Conservation (phyloP, 2,888 invertebrate genomes). For the Auanema freiburgensis region DNA sequence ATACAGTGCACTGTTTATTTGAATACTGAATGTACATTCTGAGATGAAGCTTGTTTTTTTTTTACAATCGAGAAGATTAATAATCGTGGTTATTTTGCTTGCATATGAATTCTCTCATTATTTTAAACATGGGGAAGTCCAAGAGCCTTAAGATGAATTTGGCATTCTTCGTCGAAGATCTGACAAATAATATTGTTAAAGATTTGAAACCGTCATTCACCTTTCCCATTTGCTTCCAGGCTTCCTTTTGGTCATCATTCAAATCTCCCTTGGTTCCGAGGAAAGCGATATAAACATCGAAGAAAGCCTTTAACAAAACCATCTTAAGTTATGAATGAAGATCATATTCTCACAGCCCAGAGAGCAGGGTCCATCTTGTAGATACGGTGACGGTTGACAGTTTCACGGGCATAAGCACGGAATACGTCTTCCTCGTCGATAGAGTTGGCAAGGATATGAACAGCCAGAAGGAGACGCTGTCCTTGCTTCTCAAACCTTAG, state of each 20-base stretch:
- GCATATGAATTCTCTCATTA: too few relatives aligned
- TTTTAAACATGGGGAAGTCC: conserved; percentile 28
- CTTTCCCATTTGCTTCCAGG: conserved; percentile 55
- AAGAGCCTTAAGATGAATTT: conserved; percentile 40
- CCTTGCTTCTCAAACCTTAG: conserved; percentile 61
- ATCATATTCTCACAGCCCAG: conserved; percentile 40
- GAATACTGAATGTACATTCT: too few relatives aligned
- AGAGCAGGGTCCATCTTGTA: conserved; percentile 62
- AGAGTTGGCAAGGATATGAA: conserved; percentile 50
- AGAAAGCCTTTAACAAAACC: conserved; percentile 50
- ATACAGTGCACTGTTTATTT: too few relatives aligned
- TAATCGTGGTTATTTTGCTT: too few relatives aligned
- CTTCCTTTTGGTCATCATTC: conserved; percentile 45
- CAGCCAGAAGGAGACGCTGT: conserved; percentile 54
- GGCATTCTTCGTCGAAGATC: conserved; percentile 42
- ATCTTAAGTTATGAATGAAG: too few relatives aligned
- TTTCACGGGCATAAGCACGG: conserved; percentile 55
- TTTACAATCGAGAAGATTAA: too few relatives aligned
- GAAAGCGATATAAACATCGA: conserved; percentile 55
- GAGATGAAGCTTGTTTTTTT: too few relatives aligned
- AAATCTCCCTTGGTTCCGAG: conserved; percentile 44
- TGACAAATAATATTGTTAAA: neutral
- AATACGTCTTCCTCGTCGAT: conserved; percentile 50
- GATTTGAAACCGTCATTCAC: conserved; percentile 14
- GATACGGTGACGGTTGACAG: conserved; percentile 55